phyloP scores from a whole-genome alignment of 2,888 invertebrate species.

The Chalcis sispes region DNA sequence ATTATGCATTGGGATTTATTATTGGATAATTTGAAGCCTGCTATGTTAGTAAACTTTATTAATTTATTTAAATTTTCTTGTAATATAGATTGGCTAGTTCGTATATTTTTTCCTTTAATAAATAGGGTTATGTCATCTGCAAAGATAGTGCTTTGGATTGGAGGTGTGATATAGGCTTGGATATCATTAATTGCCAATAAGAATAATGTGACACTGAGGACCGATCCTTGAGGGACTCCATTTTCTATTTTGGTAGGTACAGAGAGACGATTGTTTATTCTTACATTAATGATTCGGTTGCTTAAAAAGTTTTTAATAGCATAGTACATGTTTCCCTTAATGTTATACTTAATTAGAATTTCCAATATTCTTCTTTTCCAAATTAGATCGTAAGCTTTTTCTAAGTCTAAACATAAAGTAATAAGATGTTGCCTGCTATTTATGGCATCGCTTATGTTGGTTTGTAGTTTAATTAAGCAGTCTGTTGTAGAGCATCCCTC shows the following conservation, averaged over 20 bases:
- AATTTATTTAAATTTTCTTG: neutral
- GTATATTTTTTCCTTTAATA: neutral
- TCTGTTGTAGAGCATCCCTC: slow-evolving; percentile 43
- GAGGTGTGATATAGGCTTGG: neutral
- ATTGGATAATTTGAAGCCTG: slow-evolving; percentile 10
- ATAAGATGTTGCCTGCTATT: neutral
- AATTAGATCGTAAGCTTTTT: neutral
- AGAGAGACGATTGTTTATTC: neutral
- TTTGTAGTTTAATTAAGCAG: slow-evolving; percentile 43
- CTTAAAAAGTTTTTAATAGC: slow-evolving; percentile 11
- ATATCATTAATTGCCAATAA: slow-evolving; percentile 1
- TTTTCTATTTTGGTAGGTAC: neutral
- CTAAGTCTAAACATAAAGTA: neutral
- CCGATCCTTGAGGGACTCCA: slow-evolving; percentile 20
- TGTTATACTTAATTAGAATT: neutral
- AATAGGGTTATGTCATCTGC: slow-evolving; percentile 14
- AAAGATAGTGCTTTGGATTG: neutral
- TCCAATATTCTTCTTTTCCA: neutral
- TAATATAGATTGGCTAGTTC: neutral
- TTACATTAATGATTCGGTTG: neutral
- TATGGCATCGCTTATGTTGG: slow-evolving; percentile 45
- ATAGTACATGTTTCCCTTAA: neutral
- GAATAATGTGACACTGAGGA: slow-evolving; percentile 9
- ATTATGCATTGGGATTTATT: neutral
- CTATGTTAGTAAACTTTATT: neutral